Evolutionary conservation across 2,888 invertebrate species (phyloP), one percentile per base, ranked within the genome.

Genomic region (Dendrolimus pini): DNA sequence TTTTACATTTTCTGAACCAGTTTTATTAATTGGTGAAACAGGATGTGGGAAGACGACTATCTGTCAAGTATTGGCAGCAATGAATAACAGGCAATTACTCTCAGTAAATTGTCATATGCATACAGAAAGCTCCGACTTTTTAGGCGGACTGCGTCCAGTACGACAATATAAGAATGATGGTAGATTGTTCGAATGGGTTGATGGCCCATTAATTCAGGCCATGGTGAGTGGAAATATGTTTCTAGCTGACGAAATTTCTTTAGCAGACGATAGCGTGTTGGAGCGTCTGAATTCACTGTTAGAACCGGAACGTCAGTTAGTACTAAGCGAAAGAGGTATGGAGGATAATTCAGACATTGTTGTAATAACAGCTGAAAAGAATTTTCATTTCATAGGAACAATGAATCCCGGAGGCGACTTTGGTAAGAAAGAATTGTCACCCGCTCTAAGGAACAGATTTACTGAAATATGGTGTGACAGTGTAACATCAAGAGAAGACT

Each of bases 321-420:
- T 99, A 42, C 84, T 99, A 58, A 96, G 98, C 0, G 99, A 99
- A 88, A 97, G 97, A 78, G 96, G 96, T 8, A 93, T 93, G 58
- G 93, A 93, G 72, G 91, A 89, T 60, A 92, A 84, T 73, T 91
- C 92, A 42, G 90, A 83, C 71, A 92, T 93, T 41, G 91, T 93
- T 56, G 91, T 93, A 42, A 89, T 95, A 3, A 92, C 95, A 54
- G 93, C 94, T 0, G 95, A 96, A 59, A 79, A 93, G 7, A 93
- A 93, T 9, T 99, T 99, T 78, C 94, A 96, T 69, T 96, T 99
- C 72, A 93, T 99, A 60, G 98, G 97, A 1, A 99, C 99, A 0
- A 99, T 99, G 99, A 99, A 99, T 90, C 99, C 99, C 8, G 99
- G 99, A 10, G 99, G 99, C 1, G 99, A 99, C 91, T 99, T 97